phyloP scores from a whole-genome alignment of 2,888 invertebrate genomes.

The Sepioteuthis lessoniana region DNA sequence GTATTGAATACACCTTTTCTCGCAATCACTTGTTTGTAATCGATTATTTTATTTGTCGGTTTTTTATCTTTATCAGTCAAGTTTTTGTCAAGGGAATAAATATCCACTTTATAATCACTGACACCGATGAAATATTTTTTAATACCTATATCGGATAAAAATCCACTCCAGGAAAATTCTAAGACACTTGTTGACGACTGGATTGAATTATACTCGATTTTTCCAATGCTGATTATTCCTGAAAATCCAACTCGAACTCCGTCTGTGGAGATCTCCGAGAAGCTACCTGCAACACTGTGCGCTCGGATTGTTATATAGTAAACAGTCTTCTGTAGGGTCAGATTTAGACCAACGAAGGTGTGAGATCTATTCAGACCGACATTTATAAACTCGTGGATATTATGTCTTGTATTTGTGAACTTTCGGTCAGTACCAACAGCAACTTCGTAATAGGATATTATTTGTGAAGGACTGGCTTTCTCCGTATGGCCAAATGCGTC shows the following conservation, averaged over 20 bases:
- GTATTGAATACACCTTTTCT: conserved; percentile 38
- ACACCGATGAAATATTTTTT: conserved; percentile 51
- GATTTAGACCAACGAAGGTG: conserved; percentile 52
- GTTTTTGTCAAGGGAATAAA: not conserved
- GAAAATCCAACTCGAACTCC: conserved; percentile 54
- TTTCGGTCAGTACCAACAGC: conserved; percentile 52
- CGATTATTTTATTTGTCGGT: too few species aligned
- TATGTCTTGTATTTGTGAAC: conserved; percentile 49
- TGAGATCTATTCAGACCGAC: conserved; percentile 51
- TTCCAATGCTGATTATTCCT: conserved; percentile 48
- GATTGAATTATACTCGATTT: conserved; percentile 37
- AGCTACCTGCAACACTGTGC: conserved; percentile 54
- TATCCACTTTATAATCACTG: not conserved
- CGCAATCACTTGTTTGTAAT: not conserved
- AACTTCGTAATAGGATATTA: conserved; percentile 53
- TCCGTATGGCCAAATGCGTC: conserved; percentile 53
- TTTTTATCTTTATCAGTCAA: too few species aligned
- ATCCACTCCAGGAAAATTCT: conserved; percentile 52
- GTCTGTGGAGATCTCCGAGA: conserved; percentile 54
- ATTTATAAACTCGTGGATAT: conserved; percentile 52
- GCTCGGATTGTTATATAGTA: conserved; percentile 58
- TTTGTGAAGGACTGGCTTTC: conserved; percentile 51
- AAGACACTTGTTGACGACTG: conserved; percentile 47
- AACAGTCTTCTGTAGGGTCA: conserved; percentile 50
- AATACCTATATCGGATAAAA: conserved; percentile 53